These are phyloP conservation scores for Bursaphelenchus okinawaensis DNA, from an alignment of 2,888 invertebrate genomes.

Conservation along the genomic window DNA sequence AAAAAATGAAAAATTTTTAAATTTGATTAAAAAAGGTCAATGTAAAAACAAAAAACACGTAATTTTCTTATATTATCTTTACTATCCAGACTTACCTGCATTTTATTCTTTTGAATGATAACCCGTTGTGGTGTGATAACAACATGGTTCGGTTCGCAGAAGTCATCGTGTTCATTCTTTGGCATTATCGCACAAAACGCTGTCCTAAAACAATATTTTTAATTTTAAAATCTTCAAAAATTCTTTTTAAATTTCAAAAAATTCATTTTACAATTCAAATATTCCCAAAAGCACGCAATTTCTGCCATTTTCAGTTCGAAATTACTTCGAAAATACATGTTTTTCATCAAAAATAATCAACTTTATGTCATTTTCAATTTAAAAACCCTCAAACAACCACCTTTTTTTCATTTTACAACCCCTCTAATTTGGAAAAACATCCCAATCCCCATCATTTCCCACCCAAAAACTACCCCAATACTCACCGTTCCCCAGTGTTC, in stretches of 20 bases:
- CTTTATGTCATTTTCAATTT: not conserved
- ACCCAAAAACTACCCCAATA: not conserved
- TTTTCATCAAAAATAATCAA: not conserved
- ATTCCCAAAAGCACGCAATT: not conserved
- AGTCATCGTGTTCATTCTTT: not conserved
- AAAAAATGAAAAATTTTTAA: too few species aligned
- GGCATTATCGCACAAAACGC: not conserved
- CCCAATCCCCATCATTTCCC: not conserved
- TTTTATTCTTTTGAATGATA: not conserved
- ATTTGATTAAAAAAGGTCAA: not conserved
- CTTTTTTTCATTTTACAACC: not conserved
- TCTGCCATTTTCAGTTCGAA: not conserved
- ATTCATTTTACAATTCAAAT: not conserved
- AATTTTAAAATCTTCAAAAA: not conserved
- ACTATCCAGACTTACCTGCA: not conserved
- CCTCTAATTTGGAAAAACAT: too few species aligned
- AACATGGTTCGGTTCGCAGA: not conserved
- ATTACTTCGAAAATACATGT: too few species aligned
- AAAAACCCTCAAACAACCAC: not conserved
- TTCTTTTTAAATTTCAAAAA: not conserved
- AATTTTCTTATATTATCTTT: not conserved
- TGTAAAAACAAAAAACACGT: too few species aligned
- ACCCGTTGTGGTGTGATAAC: not conserved
- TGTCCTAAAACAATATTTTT: not conserved
- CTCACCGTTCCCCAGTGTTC: not conserved